phyloP scores from a whole-genome alignment of 2,113 vertebrate genomes.

The Gambusia holbrooki region DNA sequence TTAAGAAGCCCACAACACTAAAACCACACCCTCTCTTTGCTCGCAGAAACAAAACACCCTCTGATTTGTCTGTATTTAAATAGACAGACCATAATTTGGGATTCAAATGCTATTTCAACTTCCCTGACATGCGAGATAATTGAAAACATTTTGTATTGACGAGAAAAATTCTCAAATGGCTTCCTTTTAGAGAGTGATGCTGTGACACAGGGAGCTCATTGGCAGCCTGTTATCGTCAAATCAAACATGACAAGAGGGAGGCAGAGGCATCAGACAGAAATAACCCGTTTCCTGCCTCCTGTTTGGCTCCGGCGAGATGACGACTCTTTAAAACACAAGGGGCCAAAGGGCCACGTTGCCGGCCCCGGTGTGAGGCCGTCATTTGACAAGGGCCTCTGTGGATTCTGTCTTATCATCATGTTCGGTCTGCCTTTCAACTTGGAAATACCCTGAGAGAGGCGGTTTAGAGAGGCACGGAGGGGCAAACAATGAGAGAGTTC shows the following conservation, averaged over 20 bases:
- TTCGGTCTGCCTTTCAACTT: slow-evolving; percentile 69
- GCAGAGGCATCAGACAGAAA: slow-evolving; percentile 65
- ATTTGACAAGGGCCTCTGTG: slow-evolving; percentile 57
- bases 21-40: slow-evolving; percentile 32
- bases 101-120: slow-evolving; percentile 65
- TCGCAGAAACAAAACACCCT: slow-evolving; percentile 37
- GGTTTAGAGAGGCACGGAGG: not conserved
- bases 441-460: slow-evolving; percentile 32
- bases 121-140: slow-evolving; percentile 62
- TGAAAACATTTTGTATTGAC: slow-evolving; percentile 61
- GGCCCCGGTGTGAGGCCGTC: slow-evolving; percentile 61
- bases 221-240: slow-evolving; percentile 73
- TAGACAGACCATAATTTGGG: slow-evolving; percentile 64
- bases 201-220: slow-evolving; percentile 41
- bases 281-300: slow-evolving; percentile 60
- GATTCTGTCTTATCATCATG: slow-evolving; percentile 68
- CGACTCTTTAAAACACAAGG: slow-evolving; percentile 52
- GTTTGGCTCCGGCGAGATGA: slow-evolving; percentile 65
- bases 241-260: slow-evolving; percentile 71
- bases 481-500: not conserved
- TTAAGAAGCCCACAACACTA: slow-evolving; percentile 25
- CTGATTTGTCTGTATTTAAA: slow-evolving; percentile 72
- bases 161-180: slow-evolving; percentile 49
- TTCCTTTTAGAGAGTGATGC: slow-evolving; percentile 49
- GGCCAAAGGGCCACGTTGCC: slow-evolving; percentile 59